Base-by-base conservation (phyloP, 1,140 invertebrate genomes). In the Cotesia glomerata region DNA sequence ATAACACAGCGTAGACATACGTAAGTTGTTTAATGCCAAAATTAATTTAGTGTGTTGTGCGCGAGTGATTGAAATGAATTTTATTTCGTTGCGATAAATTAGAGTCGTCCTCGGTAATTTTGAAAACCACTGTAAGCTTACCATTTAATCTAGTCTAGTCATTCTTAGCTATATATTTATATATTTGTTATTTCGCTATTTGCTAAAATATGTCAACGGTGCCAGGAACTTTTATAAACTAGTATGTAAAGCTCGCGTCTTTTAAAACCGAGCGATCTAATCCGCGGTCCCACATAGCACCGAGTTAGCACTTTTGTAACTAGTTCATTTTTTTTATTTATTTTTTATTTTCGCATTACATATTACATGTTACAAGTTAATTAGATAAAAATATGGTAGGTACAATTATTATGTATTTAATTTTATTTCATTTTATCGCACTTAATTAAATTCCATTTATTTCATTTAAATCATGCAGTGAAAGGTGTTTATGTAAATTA, bases 381-480 rank as follows among this genome's bases (percentile, higher is more conserved):
- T 56, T 18, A 56, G n/a, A 56, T 18, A 13, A n/a, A n/a, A 56
- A 56, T 16, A 56, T 56, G 52, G 52, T 56, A 56, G n/a, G 52
- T 56, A 13, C 18, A 11, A 45, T 45, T 9, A 45, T 56, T 18
- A 7, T 56, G 5, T 14, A n/a, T 56, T 56, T 7, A n/a, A 56
- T 56, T 13, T 18, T 26, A 26, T 26, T 26, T 26, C 26, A n/a
- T 18, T 5, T 18, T 13, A 14, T 56, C 5, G n/a, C n/a, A n/a
- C n/a, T 86, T 85, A 79, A 75, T 52, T n/a, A 18, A 34, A 62
- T 3, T 5, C 5, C 5, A 32, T 36, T 36, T 62, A 63, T 39
- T 63, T 39, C 16, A 63, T 63, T 26, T 34, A 32, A 34, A 63
- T 35, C 39, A 49, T 65, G 8, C 11, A 65, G 36, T 49, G 36